Percentiles rank a stretch among this genome's conserved stretches.
These are phyloP conservation scores for Anoncus sp. DNA, from an alignment of 2,888 invertebrate genomes.

Conservation along the genomic window DNA sequence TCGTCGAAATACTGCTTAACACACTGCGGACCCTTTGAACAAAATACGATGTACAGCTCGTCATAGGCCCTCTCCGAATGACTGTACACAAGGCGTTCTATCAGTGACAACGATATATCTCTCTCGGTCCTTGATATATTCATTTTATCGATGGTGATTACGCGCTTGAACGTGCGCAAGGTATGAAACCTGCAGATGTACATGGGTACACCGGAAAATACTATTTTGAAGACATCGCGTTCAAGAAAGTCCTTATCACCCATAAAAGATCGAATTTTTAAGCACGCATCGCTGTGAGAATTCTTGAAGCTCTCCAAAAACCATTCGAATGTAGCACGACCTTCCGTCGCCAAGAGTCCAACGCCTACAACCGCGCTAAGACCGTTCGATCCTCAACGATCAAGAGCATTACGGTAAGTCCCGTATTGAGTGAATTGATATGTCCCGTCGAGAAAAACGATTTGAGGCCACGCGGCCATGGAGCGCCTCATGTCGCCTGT, in stretches of 20 bases:
- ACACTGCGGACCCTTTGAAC: slow-evolving; percentile 18
- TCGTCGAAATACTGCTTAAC: slow-evolving; percentile 58
- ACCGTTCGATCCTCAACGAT: too few species aligned
- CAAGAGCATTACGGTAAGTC: too few species aligned
- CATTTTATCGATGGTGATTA: slow-evolving; percentile 30
- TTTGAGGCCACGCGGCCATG: slow-evolving; percentile 54
- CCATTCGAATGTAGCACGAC: slow-evolving; percentile 53
- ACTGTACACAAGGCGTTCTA: slow-evolving; percentile 33
- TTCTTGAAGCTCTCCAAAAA: slow-evolving; percentile 48
- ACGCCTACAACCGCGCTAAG: slow-evolving; percentile 28
- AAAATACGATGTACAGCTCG: slow-evolving; percentile 38
- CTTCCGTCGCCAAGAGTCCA: slow-evolving; percentile 53
- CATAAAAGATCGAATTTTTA: slow-evolving; percentile 57
- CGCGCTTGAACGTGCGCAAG: slow-evolving; percentile 26
- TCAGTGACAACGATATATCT: neutral
- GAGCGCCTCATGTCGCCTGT: slow-evolving; percentile 50
- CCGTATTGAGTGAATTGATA: slow-evolving; percentile 48
- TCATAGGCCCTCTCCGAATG: slow-evolving; percentile 19
- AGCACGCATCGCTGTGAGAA: slow-evolving; percentile 25
- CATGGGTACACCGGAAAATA: slow-evolving; percentile 42
- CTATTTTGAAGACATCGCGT: slow-evolving; percentile 42
- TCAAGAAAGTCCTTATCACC: slow-evolving; percentile 61
- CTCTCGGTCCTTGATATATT: slow-evolving; percentile 19
- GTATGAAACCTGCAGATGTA: slow-evolving; percentile 56
- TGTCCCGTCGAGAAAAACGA: slow-evolving; percentile 58